Conservation (phyloP, 1,140 invertebrate genomes). For the Diorhabda carinulata region DNA sequence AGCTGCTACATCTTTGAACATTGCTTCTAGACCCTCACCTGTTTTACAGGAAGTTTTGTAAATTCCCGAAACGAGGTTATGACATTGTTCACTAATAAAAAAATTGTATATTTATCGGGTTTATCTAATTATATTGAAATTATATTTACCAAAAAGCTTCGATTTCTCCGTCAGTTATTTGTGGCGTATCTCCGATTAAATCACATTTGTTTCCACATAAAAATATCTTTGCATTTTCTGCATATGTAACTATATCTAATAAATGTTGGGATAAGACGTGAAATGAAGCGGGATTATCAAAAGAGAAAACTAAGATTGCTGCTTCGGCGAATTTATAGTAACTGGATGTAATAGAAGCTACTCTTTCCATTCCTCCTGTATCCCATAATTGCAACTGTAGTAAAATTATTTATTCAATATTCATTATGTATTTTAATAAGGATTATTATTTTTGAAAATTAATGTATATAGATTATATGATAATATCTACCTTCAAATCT, state of each 20-base stretch:
- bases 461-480: background rate
- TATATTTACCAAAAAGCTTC: conserved; percentile 76
- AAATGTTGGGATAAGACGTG: conserved; percentile 87
- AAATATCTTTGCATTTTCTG: conserved; percentile 91
- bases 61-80: conserved; percentile 80
- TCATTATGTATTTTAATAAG: background rate
- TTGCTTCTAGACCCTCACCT: conserved; percentile 81
- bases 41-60: conserved; percentile 91
- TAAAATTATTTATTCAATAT: background rate
- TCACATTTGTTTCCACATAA: conserved; percentile 88
- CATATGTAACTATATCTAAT: conserved; percentile 85
- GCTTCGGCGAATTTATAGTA: conserved; percentile 93
- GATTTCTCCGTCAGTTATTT: conserved; percentile 84
- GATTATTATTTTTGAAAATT: background rate
- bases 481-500: conserved; percentile 67
- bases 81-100: conserved; percentile 78
- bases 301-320: conserved; percentile 82
- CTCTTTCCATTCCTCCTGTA: conserved; percentile 90
- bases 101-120: conserved; percentile 1
- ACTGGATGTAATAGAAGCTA: conserved; percentile 87
- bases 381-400: conserved; percentile 87
- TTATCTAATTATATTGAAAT: too few relatives aligned
- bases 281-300: conserved; percentile 88
- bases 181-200: conserved; percentile 64
- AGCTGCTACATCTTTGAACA: conserved; percentile 83